A percentile compares a stretch with the other conserved stretches of the same genome.
Evolutionary conservation across 2,797 vertebrate genomes (phyloP).

Genomic region (Gambusia yucatana): DNA sequence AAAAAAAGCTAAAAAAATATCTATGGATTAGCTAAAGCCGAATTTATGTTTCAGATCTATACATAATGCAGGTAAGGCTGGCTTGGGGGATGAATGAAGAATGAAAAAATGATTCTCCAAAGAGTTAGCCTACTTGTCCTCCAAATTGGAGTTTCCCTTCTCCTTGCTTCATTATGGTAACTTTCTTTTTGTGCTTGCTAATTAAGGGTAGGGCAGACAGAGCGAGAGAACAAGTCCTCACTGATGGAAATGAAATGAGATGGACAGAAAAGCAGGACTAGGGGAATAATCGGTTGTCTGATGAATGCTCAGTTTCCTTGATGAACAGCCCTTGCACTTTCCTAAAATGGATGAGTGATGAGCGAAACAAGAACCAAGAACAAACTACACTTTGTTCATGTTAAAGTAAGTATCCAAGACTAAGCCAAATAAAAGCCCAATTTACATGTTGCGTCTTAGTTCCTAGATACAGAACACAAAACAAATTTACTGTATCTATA

Average conservation of each 20-base stretch:
- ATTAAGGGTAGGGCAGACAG: slow-evolving; percentile 63
- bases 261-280: slow-evolving; percentile 61
- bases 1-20: neutral
- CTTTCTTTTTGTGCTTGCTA: slow-evolving; percentile 72
- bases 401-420: slow-evolving; percentile 29
- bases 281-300: slow-evolving; percentile 60
- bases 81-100: slow-evolving; percentile 52
- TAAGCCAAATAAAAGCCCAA: slow-evolving; percentile 41
- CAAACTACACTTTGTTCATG: slow-evolving; percentile 36
- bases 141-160: slow-evolving; percentile 68
- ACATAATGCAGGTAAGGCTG: slow-evolving; percentile 50
- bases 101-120: slow-evolving; percentile 53
- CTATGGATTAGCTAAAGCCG: neutral
- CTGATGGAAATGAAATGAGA: slow-evolving; percentile 76
- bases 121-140: slow-evolving; percentile 47
- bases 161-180: slow-evolving; percentile 70
- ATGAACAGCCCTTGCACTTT: slow-evolving; percentile 54
- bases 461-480: slow-evolving; percentile 16
- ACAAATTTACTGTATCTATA: neutral
- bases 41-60: too few relatives aligned
- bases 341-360: slow-evolving; percentile 41
- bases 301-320: slow-evolving; percentile 67
- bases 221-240: slow-evolving; percentile 65
- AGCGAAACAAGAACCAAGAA: slow-evolving; percentile 45
- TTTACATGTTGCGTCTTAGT: slow-evolving; percentile 31